Base-by-base conservation (phyloP, 2,888 invertebrate species). In the Ceramica pisi region DNA sequence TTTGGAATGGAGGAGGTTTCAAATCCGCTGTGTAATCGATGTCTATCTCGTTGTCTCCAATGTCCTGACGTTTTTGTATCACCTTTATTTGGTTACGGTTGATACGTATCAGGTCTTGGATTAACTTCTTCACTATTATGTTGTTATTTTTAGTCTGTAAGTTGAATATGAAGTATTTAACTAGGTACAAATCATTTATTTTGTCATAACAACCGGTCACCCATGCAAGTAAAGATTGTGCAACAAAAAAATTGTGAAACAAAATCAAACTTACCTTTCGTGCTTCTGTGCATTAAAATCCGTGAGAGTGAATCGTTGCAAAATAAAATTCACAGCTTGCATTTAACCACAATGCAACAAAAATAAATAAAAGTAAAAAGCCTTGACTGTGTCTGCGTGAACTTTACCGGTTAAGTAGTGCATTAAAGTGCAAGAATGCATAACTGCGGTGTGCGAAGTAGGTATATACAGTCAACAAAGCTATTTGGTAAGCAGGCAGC, bases 1-100 rank as follows among this genome's bases (percentile, higher is more conserved):
- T 90, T 90, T 90, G 88, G 44, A 92, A 88, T 10, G 90, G 85
- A 1, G 92, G 90, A 67, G 91, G 82, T 63, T 79, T 93, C 23
- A 91, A 70, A 26, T 85, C 84, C 50, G 80, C 71, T 5, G 83
- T 80, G 46, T 89, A 83, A 71, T 92, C 91, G 6, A 91, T 89
- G 23, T 92, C 89, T 53, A 94, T 91, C 50, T 91, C 87, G 64
- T 94, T 94, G 51, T 91, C 88, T 16, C 74, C 73, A 1, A 86
- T 70, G 62, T 89, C 91, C 75, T 89, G 79, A n/a, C 94, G 90
- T 50, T 89, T 70, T 67, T 84, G 60, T 81, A 82, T 48, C 50
- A 63, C 23, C 12, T 53, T 56, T 12, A 56, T 56, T 70, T 76
- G 61, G 38, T 71, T 75, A n/a, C 46, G 69, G 35, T 73, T 80